Base-by-base conservation (phyloP, 2,797 vertebrate species). In the Morelia viridis region DNA sequence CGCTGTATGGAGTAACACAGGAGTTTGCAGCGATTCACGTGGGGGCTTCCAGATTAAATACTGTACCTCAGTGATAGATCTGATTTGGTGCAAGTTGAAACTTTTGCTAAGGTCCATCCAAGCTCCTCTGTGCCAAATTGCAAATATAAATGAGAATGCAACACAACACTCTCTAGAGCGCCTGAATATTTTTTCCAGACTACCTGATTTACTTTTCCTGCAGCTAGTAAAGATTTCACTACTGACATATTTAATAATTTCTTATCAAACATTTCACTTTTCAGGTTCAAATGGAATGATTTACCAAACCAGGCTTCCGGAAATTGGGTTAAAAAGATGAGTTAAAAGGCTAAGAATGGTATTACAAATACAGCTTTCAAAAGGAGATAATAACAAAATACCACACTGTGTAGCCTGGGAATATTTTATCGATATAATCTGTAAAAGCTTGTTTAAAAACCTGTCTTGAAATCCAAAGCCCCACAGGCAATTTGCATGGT, bases 191-290 rank as follows among this genome's bases (percentile, higher is more conserved):
- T 80, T 80, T 46, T 46, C 76, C 76, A 80, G 76, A 80, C 19
- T 80, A 80, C 41, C 19, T 4, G 11, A 80, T 19, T 80, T 80
- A 80, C 41, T 80, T 80, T 80, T 46, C 46, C 9, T 0, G 41
- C 19, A 80, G 76, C 76, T 80, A 80, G 41, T 80, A 80, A 80
- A 5, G 19, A 11, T 24, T 80, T 80, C 41, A 80, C 41, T 80
- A 80, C 35, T 80, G 19, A 19, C 22, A 46, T 11, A 46, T 22
- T 41, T 80, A 80, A 46, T 80, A 80, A 80, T 22, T 60, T 35
- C 2, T 68, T 61, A 46, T 88, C 64, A 84, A 88, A 88, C 50
- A 50, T 88, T 93, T 91, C 83, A 71, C n/a, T 85, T 61, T 57
- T 58, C 50, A 60, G 65, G 85, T 86, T 87, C 58, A 50, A 62